Percentiles rank a stretch among this genome's conserved stretches.
Evolutionary conservation across 2,797 vertebrate genomes (phyloP).

Genomic region (Brachyrhaphis roseni): DNA sequence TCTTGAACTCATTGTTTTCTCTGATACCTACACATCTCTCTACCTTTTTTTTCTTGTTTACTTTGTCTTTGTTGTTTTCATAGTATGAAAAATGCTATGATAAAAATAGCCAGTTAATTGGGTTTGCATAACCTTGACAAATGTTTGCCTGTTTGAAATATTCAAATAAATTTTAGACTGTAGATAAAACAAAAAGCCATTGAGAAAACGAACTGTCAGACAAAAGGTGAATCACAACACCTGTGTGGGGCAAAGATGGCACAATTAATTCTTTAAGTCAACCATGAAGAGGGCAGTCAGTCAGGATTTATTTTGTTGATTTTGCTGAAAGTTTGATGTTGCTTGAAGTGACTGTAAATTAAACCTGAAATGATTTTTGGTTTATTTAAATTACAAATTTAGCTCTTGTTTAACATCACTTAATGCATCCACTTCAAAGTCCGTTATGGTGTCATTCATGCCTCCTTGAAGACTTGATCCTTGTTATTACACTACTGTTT

Average conservation of each 20-base stretch:
- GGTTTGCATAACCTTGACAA: background rate
- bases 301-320: background rate
- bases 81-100: background rate
- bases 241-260: background rate
- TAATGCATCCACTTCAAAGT: background rate
- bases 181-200: background rate
- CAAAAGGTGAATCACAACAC: background rate
- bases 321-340: background rate
- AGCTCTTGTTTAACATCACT: constrained; percentile 4
- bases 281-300: background rate
- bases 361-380: background rate
- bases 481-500: constrained; percentile 22
- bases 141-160: background rate
- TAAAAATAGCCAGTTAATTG: background rate
- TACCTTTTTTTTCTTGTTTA: background rate
- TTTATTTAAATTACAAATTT: constrained; percentile 5
- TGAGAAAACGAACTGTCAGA: background rate
- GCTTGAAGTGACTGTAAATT: background rate
- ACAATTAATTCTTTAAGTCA: background rate
- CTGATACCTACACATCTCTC: background rate
- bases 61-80: background rate
- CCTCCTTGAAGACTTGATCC: constrained; percentile 19
- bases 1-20: background rate
- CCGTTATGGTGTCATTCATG: background rate
- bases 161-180: background rate